phyloP scores from a whole-genome alignment of 1,140 invertebrate genomes.

The Drosophila nebulosa region DNA sequence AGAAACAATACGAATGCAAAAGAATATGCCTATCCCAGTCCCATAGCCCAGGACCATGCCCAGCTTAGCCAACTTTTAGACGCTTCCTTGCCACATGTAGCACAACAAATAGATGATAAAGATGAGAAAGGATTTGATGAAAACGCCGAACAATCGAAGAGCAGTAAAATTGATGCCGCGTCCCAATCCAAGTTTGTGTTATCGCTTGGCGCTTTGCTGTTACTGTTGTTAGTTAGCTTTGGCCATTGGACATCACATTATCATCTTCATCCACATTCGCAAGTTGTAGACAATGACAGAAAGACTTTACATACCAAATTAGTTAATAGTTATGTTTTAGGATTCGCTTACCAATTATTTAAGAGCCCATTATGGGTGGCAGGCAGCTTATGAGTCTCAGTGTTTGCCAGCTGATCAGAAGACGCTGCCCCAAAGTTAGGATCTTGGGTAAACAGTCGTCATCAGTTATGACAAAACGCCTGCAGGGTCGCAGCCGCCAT shows the following conservation, averaged over 20 bases:
- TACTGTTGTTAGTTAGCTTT: conserved; percentile 60
- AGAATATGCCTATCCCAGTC: conserved; percentile 12
- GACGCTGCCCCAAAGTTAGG: conserved; percentile 17
- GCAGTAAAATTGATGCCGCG: conserved; percentile 19
- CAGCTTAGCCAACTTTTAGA: conserved; percentile 73
- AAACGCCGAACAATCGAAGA: conserved; percentile 15
- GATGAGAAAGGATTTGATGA: not conserved
- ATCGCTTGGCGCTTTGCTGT: conserved; percentile 41
- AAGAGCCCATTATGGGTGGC: conserved; percentile 44
- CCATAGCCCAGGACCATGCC: conserved; percentile 37
- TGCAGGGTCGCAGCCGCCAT: not conserved
- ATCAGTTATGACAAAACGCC: conserved; percentile 8
- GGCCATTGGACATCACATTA: conserved; percentile 28
- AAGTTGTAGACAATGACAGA: conserved; percentile 64
- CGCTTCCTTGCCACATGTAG: conserved; percentile 49
- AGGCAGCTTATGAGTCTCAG: conserved; percentile 62
- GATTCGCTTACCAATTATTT: conserved; percentile 56
- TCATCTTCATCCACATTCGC: conserved; percentile 43
- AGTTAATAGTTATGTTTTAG: conserved; percentile 77
- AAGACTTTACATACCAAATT: conserved; percentile 79
- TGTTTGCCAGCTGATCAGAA: conserved; percentile 37
- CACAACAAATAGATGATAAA: conserved; percentile 16
- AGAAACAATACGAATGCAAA: conserved; percentile 10
- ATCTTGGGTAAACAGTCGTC: conserved; percentile 14
- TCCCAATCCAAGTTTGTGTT: conserved; percentile 29